These are phyloP conservation scores for Lasaia peninsularis DNA, from an alignment of 1,140 invertebrate species.

Conservation along the genomic window DNA sequence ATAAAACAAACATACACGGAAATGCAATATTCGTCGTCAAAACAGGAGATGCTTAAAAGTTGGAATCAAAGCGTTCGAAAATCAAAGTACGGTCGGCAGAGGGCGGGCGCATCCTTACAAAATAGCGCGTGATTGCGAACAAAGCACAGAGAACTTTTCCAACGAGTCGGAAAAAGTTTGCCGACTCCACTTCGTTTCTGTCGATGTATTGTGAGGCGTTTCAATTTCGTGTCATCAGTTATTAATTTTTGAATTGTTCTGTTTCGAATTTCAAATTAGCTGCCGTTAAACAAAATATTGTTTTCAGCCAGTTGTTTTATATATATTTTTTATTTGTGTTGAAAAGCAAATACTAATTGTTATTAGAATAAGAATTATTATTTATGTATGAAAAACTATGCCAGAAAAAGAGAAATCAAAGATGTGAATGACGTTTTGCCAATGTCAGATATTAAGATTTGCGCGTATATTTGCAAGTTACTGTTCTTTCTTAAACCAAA, in stretches of 20 bases:
- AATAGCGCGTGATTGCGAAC: slow-evolving; percentile 63
- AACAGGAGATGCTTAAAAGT: slow-evolving; percentile 69
- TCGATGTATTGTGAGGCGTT: slow-evolving; percentile 45
- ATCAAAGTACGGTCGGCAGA: slow-evolving; percentile 64
- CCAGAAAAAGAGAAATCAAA: no score
- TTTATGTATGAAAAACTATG: no score
- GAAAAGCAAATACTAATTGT: not conserved
- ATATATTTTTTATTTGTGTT: slow-evolving; percentile 1
- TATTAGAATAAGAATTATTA: no score
- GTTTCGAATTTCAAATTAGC: slow-evolving; percentile 31
- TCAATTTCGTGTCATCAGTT: slow-evolving; percentile 45
- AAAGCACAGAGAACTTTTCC: slow-evolving; percentile 47
- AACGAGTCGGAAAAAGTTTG: slow-evolving; percentile 61
- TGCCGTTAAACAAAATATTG: not conserved
- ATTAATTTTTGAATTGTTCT: slow-evolving; percentile 40
- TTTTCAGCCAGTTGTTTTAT: slow-evolving; percentile 5
- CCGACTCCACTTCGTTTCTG: slow-evolving; percentile 42
- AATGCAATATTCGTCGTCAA: slow-evolving; percentile 68
- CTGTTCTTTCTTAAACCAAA: no score
- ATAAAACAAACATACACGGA: slow-evolving; percentile 60
- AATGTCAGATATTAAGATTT: no score
- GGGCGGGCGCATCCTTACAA: slow-evolving; percentile 67
- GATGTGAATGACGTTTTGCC: no score
- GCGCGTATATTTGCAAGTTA: no score
- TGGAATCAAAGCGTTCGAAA: slow-evolving; percentile 68